phyloP scores from a whole-genome alignment of 2,797 vertebrate species.

The Coilia nasus region DNA sequence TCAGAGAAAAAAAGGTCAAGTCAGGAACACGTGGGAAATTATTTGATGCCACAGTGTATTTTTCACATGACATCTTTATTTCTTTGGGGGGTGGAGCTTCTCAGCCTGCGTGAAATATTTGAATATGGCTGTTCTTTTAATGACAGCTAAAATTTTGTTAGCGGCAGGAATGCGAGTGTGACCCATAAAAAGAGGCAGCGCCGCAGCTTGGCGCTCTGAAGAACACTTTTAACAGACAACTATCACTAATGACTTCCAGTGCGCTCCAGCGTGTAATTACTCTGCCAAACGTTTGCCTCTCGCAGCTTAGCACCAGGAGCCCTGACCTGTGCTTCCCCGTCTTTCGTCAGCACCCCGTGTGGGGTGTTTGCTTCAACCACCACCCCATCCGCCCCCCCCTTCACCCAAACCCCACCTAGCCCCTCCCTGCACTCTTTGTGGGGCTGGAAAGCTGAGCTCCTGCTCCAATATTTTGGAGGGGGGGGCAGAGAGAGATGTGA shows the following conservation, averaged over 20 bases:
- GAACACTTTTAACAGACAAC: slow-evolving; percentile 79
- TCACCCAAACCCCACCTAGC: neutral
- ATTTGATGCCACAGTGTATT: slow-evolving; percentile 26
- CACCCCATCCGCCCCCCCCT: neutral
- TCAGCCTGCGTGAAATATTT: slow-evolving; percentile 58
- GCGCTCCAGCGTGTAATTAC: slow-evolving; percentile 81
- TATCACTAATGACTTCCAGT: slow-evolving; percentile 82
- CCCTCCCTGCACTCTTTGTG: slow-evolving; percentile 28
- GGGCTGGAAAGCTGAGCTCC: slow-evolving; percentile 58
- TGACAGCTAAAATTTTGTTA: slow-evolving; percentile 72
- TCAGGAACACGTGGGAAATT: neutral
- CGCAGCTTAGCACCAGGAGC: slow-evolving; percentile 78
- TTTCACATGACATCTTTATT: slow-evolving; percentile 19
- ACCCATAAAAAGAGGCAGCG: slow-evolving; percentile 64
- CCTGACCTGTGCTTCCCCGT: slow-evolving; percentile 76
- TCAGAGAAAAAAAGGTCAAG: slow-evolving; percentile 3
- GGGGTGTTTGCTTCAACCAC: slow-evolving; percentile 43
- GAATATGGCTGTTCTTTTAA: slow-evolving; percentile 63
- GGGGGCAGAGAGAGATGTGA: neutral
- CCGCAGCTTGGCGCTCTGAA: slow-evolving; percentile 62
- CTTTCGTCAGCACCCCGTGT: slow-evolving; percentile 72
- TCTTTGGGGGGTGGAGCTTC: slow-evolving; percentile 36
- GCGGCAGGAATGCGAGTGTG: slow-evolving; percentile 71
- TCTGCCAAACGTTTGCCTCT: slow-evolving; percentile 81
- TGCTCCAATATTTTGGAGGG: slow-evolving; percentile 68